Conservation (phyloP, 2,888 invertebrate species). For the Salpingus planirostris region DNA sequence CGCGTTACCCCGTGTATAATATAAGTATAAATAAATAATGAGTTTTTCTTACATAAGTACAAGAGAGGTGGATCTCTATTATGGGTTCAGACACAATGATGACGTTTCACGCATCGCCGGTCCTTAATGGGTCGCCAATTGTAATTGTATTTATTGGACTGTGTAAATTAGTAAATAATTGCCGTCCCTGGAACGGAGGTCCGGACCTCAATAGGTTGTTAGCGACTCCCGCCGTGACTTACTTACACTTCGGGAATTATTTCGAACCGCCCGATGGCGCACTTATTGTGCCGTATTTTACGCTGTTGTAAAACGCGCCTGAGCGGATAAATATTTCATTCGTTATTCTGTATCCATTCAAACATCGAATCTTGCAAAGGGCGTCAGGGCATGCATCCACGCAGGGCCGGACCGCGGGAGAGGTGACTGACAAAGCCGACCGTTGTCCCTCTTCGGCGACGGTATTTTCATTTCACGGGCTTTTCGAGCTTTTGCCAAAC, state of each 20-base stretch:
- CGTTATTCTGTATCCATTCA: slow-evolving; percentile 3
- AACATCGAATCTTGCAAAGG: too few species aligned
- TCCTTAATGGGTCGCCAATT: slow-evolving; percentile 34
- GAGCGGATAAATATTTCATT: slow-evolving; percentile 9
- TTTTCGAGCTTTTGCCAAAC: too few species aligned
- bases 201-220: slow-evolving; percentile 31
- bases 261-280: slow-evolving; percentile 18
- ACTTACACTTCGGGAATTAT: slow-evolving; percentile 34
- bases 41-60: too few species aligned
- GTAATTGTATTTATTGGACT: slow-evolving; percentile 42
- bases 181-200: slow-evolving; percentile 36
- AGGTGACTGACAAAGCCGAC: too few species aligned
- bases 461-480: too few species aligned
- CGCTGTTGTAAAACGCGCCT: slow-evolving; percentile 7
- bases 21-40: too few species aligned
- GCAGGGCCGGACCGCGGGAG: too few species aligned
- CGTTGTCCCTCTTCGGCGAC: too few species aligned
- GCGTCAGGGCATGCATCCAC: too few species aligned
- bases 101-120: slow-evolving; percentile 28
- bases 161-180: slow-evolving; percentile 42
- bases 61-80: too few species aligned
- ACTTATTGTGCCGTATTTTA: slow-evolving; percentile 16
- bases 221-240: slow-evolving; percentile 35
- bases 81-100: too few species aligned
- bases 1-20: too few species aligned